Conservation (phyloP, 2,888 invertebrate genomes). For the Prenolepis imparis region DNA sequence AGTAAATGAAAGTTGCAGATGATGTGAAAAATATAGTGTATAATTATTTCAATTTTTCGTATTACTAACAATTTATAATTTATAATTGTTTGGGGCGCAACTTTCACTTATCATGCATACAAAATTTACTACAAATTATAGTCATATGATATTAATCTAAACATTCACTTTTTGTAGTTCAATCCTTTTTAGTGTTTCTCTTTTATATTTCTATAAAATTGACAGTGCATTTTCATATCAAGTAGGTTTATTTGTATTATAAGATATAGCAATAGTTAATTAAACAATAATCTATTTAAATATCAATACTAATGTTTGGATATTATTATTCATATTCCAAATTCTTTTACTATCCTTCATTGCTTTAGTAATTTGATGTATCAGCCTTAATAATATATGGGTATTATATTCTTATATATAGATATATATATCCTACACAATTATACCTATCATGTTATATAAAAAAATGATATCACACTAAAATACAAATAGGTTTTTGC, state of each 20-base stretch:
- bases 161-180: constrained; percentile 82
- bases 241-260: not conserved
- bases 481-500: constrained; percentile 31
- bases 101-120: constrained; percentile 83
- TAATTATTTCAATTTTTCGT: constrained; percentile 7
- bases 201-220: not conserved
- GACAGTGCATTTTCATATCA: constrained; percentile 21
- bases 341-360: constrained; percentile 28
- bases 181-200: constrained; percentile 67
- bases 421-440: constrained; percentile 58
- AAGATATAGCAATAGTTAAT: constrained; percentile 22
- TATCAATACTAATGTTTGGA: constrained; percentile 23
- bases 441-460: constrained; percentile 53
- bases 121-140: constrained; percentile 82
- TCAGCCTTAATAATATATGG: constrained; percentile 65
- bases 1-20: constrained; percentile 81
- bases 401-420: constrained; percentile 42
- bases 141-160: constrained; percentile 83
- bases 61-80: constrained; percentile 42
- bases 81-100: constrained; percentile 69
- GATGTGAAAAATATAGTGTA: constrained; percentile 34
- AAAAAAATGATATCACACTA: constrained; percentile 47
- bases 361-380: constrained; percentile 46
- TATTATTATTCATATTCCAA: constrained; percentile 22
- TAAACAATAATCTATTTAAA: constrained; percentile 34